Conservation (phyloP, 2,797 vertebrate species). For the Chaetophractus vellerosus region DNA sequence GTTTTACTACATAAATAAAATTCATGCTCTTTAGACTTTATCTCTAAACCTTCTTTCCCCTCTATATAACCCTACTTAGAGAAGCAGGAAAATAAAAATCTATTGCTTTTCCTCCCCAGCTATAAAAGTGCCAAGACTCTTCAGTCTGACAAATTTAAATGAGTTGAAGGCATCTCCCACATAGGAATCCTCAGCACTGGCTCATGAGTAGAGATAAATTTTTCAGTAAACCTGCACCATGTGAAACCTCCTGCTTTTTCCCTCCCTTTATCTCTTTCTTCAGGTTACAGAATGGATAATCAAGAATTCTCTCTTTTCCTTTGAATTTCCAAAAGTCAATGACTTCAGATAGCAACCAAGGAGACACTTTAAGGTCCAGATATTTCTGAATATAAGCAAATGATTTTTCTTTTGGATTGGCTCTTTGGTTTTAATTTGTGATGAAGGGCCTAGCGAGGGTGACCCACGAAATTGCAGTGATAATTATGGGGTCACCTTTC, state of each 20-base stretch:
- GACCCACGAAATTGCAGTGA: background rate
- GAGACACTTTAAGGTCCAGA: background rate
- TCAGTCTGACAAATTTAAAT: constrained; percentile 81
- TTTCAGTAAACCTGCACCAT: constrained; percentile 83
- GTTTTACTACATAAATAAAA: constrained; percentile 32
- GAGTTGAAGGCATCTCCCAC: constrained; percentile 74
- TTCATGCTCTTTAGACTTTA: background rate
- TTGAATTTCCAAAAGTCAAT: constrained; percentile 59
- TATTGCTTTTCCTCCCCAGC: constrained; percentile 83
- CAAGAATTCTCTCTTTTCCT: constrained; percentile 1
- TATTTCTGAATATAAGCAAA: background rate
- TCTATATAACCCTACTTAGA: constrained; percentile 83
- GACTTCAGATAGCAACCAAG: constrained; percentile 34
- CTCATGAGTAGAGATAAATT: constrained; percentile 86
- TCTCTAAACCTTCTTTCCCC: constrained; percentile 33
- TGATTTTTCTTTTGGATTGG: background rate
- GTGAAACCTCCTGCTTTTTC: constrained; percentile 71
- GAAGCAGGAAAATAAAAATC: constrained; percentile 79
- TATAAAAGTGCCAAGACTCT: constrained; percentile 80
- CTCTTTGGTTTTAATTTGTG: background rate
- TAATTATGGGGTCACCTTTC: background rate
- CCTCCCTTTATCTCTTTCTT: background rate
- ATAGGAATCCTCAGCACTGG: constrained; percentile 67
- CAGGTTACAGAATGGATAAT: constrained; percentile 71
- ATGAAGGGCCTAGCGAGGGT: background rate